phyloP scores from a whole-genome alignment of 1,140 invertebrate genomes.

The Ganaspis sp. region DNA sequence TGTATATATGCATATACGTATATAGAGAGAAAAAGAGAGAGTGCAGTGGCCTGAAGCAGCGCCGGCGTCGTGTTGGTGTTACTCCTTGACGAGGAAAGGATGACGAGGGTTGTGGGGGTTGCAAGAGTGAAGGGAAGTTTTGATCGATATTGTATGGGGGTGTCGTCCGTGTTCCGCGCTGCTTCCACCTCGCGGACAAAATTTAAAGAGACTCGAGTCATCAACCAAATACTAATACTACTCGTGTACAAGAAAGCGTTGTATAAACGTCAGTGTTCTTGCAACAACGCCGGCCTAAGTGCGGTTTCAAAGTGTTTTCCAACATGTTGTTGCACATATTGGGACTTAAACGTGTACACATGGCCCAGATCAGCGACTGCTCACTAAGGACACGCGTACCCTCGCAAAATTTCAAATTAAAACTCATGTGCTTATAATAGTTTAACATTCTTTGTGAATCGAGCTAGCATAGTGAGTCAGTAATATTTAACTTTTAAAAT shows the following conservation, averaged over 20 bases:
- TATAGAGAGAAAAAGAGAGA: no score
- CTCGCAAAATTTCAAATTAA: neutral
- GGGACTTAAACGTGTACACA: neutral
- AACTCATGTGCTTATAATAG: neutral
- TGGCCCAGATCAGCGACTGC: neutral
- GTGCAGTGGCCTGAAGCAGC: neutral
- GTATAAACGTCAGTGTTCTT: conserved; percentile 51
- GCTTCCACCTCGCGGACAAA: conserved; percentile 63
- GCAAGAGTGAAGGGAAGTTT: conserved; percentile 27
- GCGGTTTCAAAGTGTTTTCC: neutral
- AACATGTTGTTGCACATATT: neutral
- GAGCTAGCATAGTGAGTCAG: neutral
- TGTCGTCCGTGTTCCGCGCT: conserved; percentile 67
- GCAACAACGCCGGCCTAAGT: conserved; percentile 43
- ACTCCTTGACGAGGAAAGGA: no score
- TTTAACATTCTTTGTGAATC: neutral
- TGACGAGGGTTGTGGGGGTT: conserved; percentile 28
- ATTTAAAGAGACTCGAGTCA: conserved; percentile 46
- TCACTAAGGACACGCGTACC: neutral
- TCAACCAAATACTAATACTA: conserved; percentile 53
- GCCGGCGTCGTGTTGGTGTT: conserved; percentile 50
- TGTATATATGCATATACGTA: no score
- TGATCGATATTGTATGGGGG: conserved; percentile 72
- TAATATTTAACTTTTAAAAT: neutral
- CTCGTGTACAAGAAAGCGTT: conserved; percentile 45